Base-by-base conservation (phyloP, 2,888 invertebrate species). In the Apeira syringaria region DNA sequence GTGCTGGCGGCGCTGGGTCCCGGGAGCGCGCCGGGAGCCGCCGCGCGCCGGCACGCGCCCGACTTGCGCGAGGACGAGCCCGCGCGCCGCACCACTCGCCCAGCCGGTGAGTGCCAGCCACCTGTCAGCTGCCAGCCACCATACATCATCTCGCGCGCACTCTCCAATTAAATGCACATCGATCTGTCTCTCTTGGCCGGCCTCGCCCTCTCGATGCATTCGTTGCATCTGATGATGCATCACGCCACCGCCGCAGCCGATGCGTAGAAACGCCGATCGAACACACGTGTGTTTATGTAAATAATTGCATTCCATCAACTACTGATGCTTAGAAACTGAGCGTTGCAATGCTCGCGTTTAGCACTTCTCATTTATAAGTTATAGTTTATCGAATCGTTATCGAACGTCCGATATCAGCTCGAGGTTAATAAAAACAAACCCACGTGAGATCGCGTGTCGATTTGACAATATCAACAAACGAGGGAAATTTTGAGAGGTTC, bases 41-140 rank as follows among this genome's bases (percentile, higher is more conserved):
- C 2, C 76, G 91, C 91, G 56, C 90, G 93, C 37, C 92, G 93
- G 91, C 70, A 88, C 89, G 61, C 89, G 93, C 54, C 44, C 33
- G 44, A 44, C 44, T 64, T 69, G 67, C 69, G 62, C 26, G 48
- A 44, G 44, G 51, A 53, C 47, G 50, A 41, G 49, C 59, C 77
- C 79, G 53, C 80, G 91, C 91, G 57, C 90, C 93, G 38, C 92
- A 93, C 91, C 69, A 88, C 88, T 59, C 89, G 93, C 55, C 92
- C 93, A 66, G 93, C 93, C 81, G 94, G 94, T 94, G 82, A 93
- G 93, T 91, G 58, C 66, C 47, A 31, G 25, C 34, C 29, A 26
- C 13, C 49, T 30, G 17, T 34, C 29, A 25, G 18, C 47, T 33
- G 22, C 38, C 39, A 20, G 28, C 38, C 17, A 24, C 9, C 22